Conservation (phyloP, 64 coral and sea anemone species). For the Stichodactyla helianthus region DNA sequence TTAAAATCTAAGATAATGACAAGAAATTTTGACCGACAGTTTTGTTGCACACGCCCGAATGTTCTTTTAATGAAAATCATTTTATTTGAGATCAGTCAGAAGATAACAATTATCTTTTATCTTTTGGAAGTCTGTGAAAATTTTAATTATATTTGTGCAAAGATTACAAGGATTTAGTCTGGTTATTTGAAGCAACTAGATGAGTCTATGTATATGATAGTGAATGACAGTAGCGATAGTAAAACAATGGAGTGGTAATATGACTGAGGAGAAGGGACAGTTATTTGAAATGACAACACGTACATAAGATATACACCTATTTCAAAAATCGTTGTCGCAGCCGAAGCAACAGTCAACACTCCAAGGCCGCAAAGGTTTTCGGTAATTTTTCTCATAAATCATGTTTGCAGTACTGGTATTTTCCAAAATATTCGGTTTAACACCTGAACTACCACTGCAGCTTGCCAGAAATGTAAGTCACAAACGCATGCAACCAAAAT, state of each 20-base stretch:
- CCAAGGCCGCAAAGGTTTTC: no score
- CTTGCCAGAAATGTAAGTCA: no score
- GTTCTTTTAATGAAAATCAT: not conserved
- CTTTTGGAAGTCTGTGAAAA: not conserved
- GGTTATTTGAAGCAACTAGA: not conserved
- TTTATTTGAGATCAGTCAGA: not conserved
- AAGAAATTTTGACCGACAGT: no score
- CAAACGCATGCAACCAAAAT: no score
- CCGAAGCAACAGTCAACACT: not conserved
- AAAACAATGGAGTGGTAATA: not conserved
- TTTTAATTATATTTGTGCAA: not conserved
- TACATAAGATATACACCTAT: not conserved
- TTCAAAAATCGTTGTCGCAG: no score
- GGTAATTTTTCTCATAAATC: no score
- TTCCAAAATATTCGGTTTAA: no score
- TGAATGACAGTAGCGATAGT: not conserved
- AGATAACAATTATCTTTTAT: not conserved
- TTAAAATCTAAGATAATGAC: no score
- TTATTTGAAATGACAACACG: not conserved
- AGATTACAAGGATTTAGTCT: not conserved
- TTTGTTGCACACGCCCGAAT: not conserved
- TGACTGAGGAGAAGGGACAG: not conserved
- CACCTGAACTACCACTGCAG: no score
- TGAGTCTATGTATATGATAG: not conserved
- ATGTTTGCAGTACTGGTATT: no score